These are phyloP conservation scores for Cebus imitator DNA, from an alignment of 2,113 vertebrate species.

Conservation along the genomic window DNA sequence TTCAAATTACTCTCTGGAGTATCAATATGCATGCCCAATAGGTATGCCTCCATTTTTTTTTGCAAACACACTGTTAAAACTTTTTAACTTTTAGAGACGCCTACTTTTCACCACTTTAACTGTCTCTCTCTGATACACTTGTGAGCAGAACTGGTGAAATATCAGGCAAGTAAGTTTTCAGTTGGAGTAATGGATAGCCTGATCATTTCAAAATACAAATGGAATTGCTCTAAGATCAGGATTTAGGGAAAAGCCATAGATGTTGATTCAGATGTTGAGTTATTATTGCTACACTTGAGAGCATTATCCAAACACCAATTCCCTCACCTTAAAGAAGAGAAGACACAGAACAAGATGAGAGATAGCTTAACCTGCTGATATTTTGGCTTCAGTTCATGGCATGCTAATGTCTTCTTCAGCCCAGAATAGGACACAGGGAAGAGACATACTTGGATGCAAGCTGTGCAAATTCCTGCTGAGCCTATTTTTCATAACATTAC, in stretches of 20 bases:
- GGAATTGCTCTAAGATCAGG: background rate
- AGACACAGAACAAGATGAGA: background rate
- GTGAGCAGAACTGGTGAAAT: background rate
- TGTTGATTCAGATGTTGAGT: background rate
- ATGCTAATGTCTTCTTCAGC: background rate
- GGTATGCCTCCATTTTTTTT: background rate
- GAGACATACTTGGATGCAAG: background rate
- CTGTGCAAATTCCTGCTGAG: background rate
- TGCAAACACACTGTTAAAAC: background rate
- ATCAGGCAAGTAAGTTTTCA: background rate
- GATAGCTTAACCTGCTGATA: background rate
- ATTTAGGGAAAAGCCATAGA: background rate
- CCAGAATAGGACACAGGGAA: background rate
- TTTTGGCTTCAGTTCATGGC: background rate
- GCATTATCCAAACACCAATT: background rate
- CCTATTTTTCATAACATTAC: background rate
- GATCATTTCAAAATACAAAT: background rate
- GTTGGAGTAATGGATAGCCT: background rate
- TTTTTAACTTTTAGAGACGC: background rate
- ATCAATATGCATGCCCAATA: background rate
- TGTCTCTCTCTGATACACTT: background rate
- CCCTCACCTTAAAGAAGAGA: background rate
- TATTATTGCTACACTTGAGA: background rate
- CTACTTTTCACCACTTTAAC: background rate
- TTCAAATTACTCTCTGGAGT: background rate